Evolutionary conservation across 2,113 vertebrate genomes (phyloP).

Genomic region (Thinocorus orbignyianus): DNA sequence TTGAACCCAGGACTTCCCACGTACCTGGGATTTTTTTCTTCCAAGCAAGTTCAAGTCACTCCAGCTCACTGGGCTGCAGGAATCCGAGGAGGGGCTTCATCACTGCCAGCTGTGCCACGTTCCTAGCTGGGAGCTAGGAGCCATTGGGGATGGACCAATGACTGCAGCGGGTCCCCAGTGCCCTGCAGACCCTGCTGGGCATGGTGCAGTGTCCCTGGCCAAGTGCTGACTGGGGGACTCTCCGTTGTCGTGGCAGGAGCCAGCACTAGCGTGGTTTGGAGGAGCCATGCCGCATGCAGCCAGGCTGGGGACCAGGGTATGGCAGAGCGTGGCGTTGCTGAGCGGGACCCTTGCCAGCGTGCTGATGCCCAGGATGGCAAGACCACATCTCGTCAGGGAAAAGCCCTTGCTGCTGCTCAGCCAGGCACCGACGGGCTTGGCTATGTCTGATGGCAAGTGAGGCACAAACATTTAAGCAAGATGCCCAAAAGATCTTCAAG

Average conservation of each 20-base stretch:
- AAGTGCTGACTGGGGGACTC: fast-evolving
- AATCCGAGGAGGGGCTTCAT: background rate
- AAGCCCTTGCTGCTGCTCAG: background rate
- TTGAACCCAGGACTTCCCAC: background rate
- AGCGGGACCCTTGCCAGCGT: fast-evolving
- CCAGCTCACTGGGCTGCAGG: fast-evolving
- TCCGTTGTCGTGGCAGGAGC: background rate
- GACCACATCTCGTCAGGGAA: fast-evolving
- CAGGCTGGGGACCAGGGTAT: background rate
- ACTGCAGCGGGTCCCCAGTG: fast-evolving
- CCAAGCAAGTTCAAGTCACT: fast-evolving
- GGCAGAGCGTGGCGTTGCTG: fast-evolving
- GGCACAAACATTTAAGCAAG: background rate
- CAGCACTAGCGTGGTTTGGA: fast-evolving
- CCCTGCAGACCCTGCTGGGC: background rate
- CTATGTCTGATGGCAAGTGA: fast-evolving
- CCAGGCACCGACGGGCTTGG: fast-evolving
- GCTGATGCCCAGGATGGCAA: too few species aligned
- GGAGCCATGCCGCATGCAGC: fast-evolving
- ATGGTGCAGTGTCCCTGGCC: fast-evolving
- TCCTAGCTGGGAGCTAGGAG: background rate
- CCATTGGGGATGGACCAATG: fast-evolving
- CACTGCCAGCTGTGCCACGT: fast-evolving
- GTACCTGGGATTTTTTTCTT: background rate
- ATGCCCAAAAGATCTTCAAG: background rate